Base-by-base conservation (phyloP, 2,888 invertebrate genomes). In the Leptarthrus brevirostris region DNA sequence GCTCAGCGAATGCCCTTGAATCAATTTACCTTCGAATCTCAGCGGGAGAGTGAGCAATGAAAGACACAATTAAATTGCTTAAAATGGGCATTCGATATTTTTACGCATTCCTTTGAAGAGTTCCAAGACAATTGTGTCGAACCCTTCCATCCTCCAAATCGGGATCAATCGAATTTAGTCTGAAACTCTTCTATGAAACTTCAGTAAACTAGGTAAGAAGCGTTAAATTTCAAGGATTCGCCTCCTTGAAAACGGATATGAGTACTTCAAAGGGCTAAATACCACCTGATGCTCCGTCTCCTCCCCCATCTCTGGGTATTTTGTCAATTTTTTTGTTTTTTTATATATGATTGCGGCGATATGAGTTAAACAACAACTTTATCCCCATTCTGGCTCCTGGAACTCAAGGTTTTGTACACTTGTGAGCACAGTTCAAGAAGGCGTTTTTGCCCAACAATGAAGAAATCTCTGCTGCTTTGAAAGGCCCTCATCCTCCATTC, bases 211-310 rank as follows among this genome's bases (percentile, higher is more conserved):
- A 26, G 30, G 14, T 20, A 52, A 24, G 30, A 54, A 47, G 69
- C 26, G 24, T 69, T 69, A 20, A 34, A 69, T 69, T 69, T 52
- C 69, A 52, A 69, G 34, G 52, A 69, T 18, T 12, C 30, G 30
- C 49, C 49, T 52, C 34, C 49, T 49, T 36, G 40, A 18, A 64
- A 49, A 64, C 40, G 73, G 73, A 73, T 61, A 64, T 61, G 52
- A 61, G 30, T 40, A 73, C 73, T 73, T 73, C 52, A 73, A 58
- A 72, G 47, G 49, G 58, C 44, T 47, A 47, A 58, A 58, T 58
- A 34, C 58, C 72, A 72, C 72, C 72, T 72, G 72, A 72, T 72
- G 72, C 49, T 69, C 34, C 49, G 47, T 30, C 34, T 22, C 54
- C 34, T 20, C 71, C 40, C 40, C 40, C 40, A 71, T 40, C 5